Evolutionary conservation across 2,797 vertebrate genomes (phyloP).

Genomic region (Ciconia nigra): DNA sequence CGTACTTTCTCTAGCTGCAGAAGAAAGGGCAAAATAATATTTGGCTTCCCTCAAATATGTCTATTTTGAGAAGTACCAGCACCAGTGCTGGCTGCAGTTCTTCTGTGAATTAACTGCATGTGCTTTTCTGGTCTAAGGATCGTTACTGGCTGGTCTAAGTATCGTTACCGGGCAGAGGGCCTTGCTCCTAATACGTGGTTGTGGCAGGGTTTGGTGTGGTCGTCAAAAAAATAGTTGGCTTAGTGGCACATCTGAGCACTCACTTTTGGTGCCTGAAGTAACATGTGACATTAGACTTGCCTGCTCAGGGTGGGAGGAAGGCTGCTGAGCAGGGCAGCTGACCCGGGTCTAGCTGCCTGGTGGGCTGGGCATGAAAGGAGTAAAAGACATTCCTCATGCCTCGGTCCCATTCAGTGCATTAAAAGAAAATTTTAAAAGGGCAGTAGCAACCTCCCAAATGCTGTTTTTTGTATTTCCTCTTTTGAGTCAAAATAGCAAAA

Average conservation of each 20-base stretch:
- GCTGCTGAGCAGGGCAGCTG: background rate
- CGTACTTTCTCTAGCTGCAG: background rate
- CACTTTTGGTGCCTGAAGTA: background rate
- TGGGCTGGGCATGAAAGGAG: background rate
- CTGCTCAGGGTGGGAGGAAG: background rate
- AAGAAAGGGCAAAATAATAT: background rate
- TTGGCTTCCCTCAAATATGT: background rate
- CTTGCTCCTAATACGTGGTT: background rate
- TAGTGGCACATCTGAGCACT: background rate
- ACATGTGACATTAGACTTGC: background rate
- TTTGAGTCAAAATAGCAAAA: background rate
- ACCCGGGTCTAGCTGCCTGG: background rate
- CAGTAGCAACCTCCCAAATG: background rate
- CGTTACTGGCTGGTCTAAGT: background rate
- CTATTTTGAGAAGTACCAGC: background rate
- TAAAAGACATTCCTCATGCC: background rate
- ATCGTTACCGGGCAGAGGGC: fast-evolving
- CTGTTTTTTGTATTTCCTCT: background rate
- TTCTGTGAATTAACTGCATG: fast-evolving
- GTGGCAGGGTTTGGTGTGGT: background rate
- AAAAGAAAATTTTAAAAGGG: background rate
- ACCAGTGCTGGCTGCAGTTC: background rate
- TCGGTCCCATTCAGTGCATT: background rate
- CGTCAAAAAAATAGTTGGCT: background rate
- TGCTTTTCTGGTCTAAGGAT: background rate